Conservation (phyloP, 1,140 invertebrate genomes). For the Cydia pomonella region DNA sequence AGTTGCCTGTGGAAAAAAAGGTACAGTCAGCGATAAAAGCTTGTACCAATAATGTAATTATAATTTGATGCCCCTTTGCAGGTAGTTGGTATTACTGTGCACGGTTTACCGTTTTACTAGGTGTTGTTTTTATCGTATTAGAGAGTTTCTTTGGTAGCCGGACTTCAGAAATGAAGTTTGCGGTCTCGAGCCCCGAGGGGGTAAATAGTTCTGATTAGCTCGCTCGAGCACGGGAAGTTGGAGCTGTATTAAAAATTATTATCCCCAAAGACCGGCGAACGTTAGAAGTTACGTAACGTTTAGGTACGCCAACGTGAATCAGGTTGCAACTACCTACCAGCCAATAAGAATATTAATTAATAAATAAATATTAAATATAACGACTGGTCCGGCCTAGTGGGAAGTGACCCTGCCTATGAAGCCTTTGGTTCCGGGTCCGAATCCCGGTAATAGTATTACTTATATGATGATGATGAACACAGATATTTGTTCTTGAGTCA, state of each 20-base stretch:
- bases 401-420: too few species aligned
- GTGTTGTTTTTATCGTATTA: conserved; percentile 11
- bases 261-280: conserved; percentile 8
- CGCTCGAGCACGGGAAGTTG: not conserved
- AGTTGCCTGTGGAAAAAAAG: too few species aligned
- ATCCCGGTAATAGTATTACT: too few species aligned
- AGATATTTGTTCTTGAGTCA: too few species aligned
- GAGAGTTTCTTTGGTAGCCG: not conserved
- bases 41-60: too few species aligned
- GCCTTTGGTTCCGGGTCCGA: too few species aligned
- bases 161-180: conserved; percentile 24
- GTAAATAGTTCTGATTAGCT: conserved; percentile 31
- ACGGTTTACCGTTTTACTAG: not conserved
- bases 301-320: not conserved
- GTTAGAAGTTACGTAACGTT: not conserved
- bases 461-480: too few species aligned
- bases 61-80: too few species aligned
- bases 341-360: not conserved
- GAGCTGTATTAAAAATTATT: conserved; percentile 24
- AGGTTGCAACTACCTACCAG: not conserved
- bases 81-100: too few species aligned
- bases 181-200: conserved; percentile 1
- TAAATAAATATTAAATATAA: too few species aligned
- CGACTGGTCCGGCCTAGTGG: too few species aligned
- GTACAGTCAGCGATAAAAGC: too few species aligned